Conservation (phyloP, 2,888 invertebrate genomes). For the Azorinus chamasolen region DNA sequence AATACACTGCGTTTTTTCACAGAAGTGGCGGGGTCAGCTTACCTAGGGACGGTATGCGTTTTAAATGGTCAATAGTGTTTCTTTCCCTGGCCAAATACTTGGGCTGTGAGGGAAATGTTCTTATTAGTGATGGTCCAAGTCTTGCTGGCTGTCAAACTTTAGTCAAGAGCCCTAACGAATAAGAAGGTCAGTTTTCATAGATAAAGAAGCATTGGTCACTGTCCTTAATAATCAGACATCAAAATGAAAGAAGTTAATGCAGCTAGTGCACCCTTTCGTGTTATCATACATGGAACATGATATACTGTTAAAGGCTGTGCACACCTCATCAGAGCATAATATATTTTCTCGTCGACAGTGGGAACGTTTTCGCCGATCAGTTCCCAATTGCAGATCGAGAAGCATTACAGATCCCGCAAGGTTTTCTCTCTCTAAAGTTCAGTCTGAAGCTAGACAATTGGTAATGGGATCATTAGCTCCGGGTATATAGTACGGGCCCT, state of each 20-base stretch:
- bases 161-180: background rate
- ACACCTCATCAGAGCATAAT: background rate
- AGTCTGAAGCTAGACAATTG: background rate
- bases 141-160: conserved; percentile 2
- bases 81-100: background rate
- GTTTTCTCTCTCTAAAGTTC: too few species aligned
- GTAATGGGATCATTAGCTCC: background rate
- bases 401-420: too few species aligned
- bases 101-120: background rate
- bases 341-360: background rate
- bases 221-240: conserved; percentile 2
- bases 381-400: too few species aligned
- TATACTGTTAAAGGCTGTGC: background rate
- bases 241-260: background rate
- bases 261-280: background rate
- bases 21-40: background rate
- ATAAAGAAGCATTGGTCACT: background rate
- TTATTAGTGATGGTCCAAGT: conserved; percentile 5
- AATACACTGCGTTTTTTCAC: background rate
- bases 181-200: conserved; percentile 1
- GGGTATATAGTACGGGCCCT: background rate
- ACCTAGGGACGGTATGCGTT: background rate
- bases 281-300: background rate
- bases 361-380: too few species aligned
- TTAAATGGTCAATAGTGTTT: background rate